Base-by-base conservation (phyloP, 2,888 invertebrate genomes). In the Brachyopa scutellaris region DNA sequence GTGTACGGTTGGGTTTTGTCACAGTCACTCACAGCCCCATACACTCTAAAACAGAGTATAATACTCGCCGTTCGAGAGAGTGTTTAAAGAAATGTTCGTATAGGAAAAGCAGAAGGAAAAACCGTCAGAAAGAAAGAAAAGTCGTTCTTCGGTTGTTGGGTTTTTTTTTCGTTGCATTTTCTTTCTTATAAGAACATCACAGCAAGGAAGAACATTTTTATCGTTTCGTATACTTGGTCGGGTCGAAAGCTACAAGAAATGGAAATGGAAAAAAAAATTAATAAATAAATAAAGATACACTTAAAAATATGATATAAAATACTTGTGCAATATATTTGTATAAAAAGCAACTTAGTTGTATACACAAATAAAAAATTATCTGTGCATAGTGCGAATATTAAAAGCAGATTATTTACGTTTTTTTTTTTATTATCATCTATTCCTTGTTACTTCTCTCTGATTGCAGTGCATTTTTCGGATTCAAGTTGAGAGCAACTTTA, bases 1-100 rank as follows among this genome's bases (percentile, higher is more conserved):
- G 87, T 86, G 88, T 87, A 87, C 88, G 88, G 90, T 89, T 85
- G 84, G 82, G 76, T 83, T 79, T 77, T 84, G 73, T 78, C 62
- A 74, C n/a, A 66, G 70, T 67, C 72, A 66, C 55, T 84, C 66
- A 77, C 66, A 84, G n/a, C 79, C 70, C 76, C 57, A 77, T 36
- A 77, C 77, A 83, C 72, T 73, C 78, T 55, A 74, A n/a, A 69
- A 55, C 67, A 64, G 57, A 67, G 55, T 69, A 49, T 45, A 13
- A n/a, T n/a, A 36, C 83, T 73, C 83, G 83, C 57, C 64, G 47
- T 19, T 64, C 70, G 77, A 72, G 77, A 82, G 77, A 77, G 61
- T 47, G 38, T 51, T n/a, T n/a, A n/a, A 61, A 47, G 49, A 76
- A 66, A 40, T 61, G 31, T n/a, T n/a, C n/a, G n/a, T 49, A 40